Conservation (phyloP, 2,113 vertebrate species). For the Astur gentilis region DNA sequence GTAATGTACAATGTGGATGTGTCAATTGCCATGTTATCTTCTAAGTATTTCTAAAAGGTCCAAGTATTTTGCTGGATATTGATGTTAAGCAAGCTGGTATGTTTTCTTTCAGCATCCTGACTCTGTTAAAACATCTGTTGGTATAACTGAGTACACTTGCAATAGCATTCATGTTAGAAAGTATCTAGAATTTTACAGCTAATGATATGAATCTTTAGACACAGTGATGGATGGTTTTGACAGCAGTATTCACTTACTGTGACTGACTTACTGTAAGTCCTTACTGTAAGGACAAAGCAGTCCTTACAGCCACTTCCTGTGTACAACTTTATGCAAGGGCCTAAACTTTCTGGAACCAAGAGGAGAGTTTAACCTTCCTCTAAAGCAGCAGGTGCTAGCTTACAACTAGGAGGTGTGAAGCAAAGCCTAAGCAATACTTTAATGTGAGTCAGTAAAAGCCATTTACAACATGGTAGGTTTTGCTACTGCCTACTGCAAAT, state of each 20-base stretch:
- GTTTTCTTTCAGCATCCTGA: neutral
- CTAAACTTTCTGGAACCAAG: neutral
- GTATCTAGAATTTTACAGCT: neutral
- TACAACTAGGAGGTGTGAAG: neutral
- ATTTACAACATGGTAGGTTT: neutral
- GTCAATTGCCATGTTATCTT: neutral
- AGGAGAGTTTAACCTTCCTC: neutral
- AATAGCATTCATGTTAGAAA: neutral
- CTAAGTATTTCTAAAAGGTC: neutral
- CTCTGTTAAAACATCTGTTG: conserved; percentile 1
- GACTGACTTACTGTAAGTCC: neutral
- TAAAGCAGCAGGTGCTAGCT: neutral
- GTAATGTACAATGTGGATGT: neutral
- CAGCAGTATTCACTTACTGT: neutral
- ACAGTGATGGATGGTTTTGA: neutral
- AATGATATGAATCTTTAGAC: neutral
- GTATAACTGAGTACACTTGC: neutral
- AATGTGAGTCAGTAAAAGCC: neutral
- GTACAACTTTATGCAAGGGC: neutral
- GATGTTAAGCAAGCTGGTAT: neutral
- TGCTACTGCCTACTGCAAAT: neutral
- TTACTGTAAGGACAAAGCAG: neutral
- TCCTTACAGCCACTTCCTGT: neutral
- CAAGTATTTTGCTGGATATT: neutral
- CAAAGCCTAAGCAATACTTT: neutral